Conservation (phyloP, 2,888 invertebrate species). For the Alloplasta piceator region DNA sequence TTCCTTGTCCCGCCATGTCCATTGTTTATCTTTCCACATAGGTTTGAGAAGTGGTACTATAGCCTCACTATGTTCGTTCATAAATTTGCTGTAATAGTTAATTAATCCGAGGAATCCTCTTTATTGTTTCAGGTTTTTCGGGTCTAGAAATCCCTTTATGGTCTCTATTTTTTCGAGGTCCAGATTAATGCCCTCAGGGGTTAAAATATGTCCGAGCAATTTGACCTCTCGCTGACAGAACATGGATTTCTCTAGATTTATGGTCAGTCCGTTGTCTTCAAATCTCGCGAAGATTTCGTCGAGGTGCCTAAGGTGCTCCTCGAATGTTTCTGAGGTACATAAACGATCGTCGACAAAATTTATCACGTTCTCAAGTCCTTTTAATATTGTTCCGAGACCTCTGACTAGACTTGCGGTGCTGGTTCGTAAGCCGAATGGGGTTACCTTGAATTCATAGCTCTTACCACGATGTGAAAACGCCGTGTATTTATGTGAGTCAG, state of each 20-base stretch:
- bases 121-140: slow-evolving; percentile 4
- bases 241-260: neutral
- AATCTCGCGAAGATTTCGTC: slow-evolving; percentile 1
- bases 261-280: neutral
- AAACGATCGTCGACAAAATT: slow-evolving; percentile 14
- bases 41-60: neutral
- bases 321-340: slow-evolving; percentile 5
- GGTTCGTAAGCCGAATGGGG: neutral
- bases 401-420: too few species aligned
- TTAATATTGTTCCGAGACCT: neutral
- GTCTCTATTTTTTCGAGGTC: slow-evolving; percentile 7
- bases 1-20: neutral
- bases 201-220: neutral
- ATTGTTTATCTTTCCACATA: neutral
- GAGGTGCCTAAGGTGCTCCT: neutral
- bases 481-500: neutral
- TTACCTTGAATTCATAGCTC: slow-evolving; percentile 2
- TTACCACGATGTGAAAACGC: neutral
- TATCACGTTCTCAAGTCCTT: neutral
- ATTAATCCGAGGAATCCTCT: slow-evolving; percentile 6
- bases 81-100: too few species aligned
- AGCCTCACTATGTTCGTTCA: neutral
- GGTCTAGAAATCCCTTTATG: neutral
- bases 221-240: neutral
- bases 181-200: neutral